Evolutionary conservation across 2,888 invertebrate genomes (phyloP).

Genomic region (Seira sanloemensis): DNA sequence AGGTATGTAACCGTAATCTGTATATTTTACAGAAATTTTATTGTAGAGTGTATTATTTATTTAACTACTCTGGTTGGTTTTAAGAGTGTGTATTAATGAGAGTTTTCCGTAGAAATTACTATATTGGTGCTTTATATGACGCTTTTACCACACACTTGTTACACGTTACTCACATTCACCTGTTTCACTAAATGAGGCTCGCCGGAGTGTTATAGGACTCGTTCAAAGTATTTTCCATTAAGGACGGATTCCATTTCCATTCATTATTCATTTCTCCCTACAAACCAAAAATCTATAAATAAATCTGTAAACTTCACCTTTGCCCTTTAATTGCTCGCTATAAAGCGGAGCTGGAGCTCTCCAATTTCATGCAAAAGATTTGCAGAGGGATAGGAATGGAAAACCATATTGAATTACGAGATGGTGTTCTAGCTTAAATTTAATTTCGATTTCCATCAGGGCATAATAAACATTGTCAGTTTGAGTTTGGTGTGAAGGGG

Average conservation of each 20-base stretch:
- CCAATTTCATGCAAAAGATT: too few relatives aligned
- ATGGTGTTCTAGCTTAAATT: conserved; percentile 2
- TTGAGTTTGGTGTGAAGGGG: not conserved
- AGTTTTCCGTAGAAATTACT: too few relatives aligned
- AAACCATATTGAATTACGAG: conserved; percentile 8
- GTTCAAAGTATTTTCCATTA: not conserved
- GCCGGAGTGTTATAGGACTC: too few relatives aligned
- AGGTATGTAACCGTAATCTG: too few relatives aligned
- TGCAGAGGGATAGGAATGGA: not conserved
- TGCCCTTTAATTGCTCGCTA: conserved; percentile 1
- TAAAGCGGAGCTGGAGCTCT: not conserved
- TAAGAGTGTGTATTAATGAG: too few relatives aligned
- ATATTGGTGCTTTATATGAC: too few relatives aligned
- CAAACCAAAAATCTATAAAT: not conserved
- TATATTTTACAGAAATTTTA: too few relatives aligned
- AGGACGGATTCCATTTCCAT: too few relatives aligned
- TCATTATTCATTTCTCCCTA: not conserved
- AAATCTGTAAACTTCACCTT: not conserved
- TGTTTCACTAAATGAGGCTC: too few relatives aligned
- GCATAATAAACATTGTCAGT: conserved; percentile 3
- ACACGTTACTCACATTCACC: conserved; percentile 18
- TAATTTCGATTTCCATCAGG: conserved; percentile 16
- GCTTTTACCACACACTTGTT: not conserved
- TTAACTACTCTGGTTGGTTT: too few relatives aligned
- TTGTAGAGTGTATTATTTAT: too few relatives aligned